Base-by-base conservation (phyloP, 2,113 vertebrate genomes). In the Chloebia gouldiae region DNA sequence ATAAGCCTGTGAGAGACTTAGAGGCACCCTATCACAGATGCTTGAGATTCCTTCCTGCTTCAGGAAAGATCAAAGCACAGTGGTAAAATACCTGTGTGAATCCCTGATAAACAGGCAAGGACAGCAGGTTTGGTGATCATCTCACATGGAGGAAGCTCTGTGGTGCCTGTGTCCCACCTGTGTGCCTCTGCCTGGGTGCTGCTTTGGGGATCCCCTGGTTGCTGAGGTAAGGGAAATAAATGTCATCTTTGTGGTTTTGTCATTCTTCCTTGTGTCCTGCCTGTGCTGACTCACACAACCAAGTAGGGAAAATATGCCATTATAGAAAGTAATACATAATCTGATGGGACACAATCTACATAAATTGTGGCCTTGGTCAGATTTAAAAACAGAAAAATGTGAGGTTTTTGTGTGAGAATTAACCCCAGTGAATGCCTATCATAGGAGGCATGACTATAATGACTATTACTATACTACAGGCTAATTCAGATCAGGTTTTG, bases 11-110 rank as follows among this genome's bases (percentile, higher is more conserved):
- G 65, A 87, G 42, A 87, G 85, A 73, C 84, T 47, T 10, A 6
- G 54, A 92, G 63, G 59, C 63, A 73, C 69, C 84, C 40, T 81
- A 37, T 73, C 56, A 44, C 25, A 57, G 60, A 24, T 80, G 53
- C 90, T 54, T 81, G 81, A 72, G 60, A 95, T 92, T 91, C 90
- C 72, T 91, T 63, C 72, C 90, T 27, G 42, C 81, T 65, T 37
- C 5, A 0, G n/a, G 25, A 47, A 60, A 69, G 84, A 92, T 91
- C 50, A 91, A 94, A 94, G 87, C 73, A 21, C 14, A 20, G 60
- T 6, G 50, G 42, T 27, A 17, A 75, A 64, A 64, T 47, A 16
- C 69, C 33, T 57, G 28, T 2, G 9, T 15, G 3, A 69, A 91
- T 47, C 50, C 77, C 45, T 40, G 64, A 37, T 6, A 37, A 31